Base-by-base conservation (phyloP, 2,797 vertebrate species). In the Gambusia yucatana region DNA sequence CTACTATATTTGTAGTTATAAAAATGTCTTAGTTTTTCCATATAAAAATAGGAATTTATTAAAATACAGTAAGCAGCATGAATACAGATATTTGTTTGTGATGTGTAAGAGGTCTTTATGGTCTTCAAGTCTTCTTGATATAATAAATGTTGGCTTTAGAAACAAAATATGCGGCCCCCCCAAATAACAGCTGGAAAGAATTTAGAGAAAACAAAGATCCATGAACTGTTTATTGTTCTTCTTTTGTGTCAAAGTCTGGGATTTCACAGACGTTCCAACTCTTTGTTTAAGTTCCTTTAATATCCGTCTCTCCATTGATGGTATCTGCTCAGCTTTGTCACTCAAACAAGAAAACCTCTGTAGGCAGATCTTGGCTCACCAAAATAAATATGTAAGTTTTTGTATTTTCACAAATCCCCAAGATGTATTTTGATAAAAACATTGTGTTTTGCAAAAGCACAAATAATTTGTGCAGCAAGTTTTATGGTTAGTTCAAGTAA, bases 141-240 rank as follows among this genome's bases (percentile, higher is more conserved):
- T 82, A 78, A 92, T 85, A 87, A 93, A 89, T 88, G 72, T 86
- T 83, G 80, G 89, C 82, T 94, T 90, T 69, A 88, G 77, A 84
- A 88, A 84, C 79, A 87, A 76, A 88, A 86, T 78, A 82, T 63
- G 71, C 77, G 82, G 75, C 89, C 65, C 76, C 79, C 84, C 77
- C 74, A 75, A 78, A 43, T 69, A 76, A 86, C 92, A 94, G 91
- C 91, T 93, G 85, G 87, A 84, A 89, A 84, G 78, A 82, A 94
- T 92, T 88, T 44, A 73, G 47, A 73, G 65, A 82, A 81, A 89
- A 84, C 76, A 52, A 76, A 80, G 76, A 89, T 85, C 82, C 83
- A 72, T 76, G 84, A 86, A 75, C 67, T 85, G 82, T 89, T 91
- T 89, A 65, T 81, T 91, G 50, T 52, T 77, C 14, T 77, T 44